A percentile compares a stretch with the other conserved stretches of the same genome.
These are phyloP conservation scores for Tricholauxania praeusta DNA, from an alignment of 2,888 invertebrate species.

Conservation along the genomic window DNA sequence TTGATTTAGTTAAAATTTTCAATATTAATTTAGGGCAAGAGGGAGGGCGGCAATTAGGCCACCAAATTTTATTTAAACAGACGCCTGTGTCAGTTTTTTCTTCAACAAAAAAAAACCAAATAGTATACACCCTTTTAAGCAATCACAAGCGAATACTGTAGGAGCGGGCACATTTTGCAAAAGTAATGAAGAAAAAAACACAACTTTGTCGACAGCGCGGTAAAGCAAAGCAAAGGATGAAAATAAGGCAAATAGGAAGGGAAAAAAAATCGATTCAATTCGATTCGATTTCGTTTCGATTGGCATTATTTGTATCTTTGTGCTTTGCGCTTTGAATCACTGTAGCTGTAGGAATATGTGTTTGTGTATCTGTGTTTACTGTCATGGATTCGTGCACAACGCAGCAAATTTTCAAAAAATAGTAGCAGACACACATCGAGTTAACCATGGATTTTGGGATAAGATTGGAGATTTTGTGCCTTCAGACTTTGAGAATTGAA, in stretches of 20 bases:
- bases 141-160: background rate
- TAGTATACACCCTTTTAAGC: background rate
- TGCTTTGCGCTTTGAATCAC: background rate
- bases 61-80: no score
- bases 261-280: conserved; percentile 20
- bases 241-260: background rate
- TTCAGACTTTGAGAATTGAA: no score
- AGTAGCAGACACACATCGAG: no score
- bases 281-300: conserved; percentile 6
- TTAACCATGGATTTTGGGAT: no score
- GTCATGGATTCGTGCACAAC: conserved; percentile 16
- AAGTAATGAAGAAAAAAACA: background rate
- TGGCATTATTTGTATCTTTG: conserved; percentile 25
- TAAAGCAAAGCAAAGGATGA: background rate
- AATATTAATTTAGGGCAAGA: no score
- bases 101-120: background rate
- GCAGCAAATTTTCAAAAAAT: no score
- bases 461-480: no score
- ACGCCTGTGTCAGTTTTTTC: no score
- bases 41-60: no score
- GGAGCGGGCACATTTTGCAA: background rate
- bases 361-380: no score
- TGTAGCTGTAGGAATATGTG: no score
- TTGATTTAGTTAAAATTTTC: no score
- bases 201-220: background rate